Conservation (phyloP, 2,888 invertebrate species). For the Ichneumoninae sp. region DNA sequence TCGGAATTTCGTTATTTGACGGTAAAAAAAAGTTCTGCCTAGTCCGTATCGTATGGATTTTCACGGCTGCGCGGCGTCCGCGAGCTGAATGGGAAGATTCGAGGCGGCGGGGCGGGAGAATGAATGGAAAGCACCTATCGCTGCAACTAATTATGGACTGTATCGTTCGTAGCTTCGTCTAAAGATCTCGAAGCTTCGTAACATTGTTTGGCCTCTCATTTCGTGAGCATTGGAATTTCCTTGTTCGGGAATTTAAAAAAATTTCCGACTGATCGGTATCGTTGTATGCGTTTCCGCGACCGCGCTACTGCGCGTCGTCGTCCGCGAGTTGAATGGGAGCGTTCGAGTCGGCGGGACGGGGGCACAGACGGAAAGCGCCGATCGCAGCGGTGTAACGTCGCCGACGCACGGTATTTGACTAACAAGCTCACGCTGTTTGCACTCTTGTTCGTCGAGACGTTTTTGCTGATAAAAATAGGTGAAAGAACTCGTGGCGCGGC, state of each 20-base stretch:
- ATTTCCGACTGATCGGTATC: constrained; percentile 49
- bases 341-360: neutral
- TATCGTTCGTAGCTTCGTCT: constrained; percentile 70
- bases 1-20: neutral
- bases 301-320: constrained; percentile 26
- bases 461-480: constrained; percentile 65
- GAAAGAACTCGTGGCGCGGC: constrained; percentile 65
- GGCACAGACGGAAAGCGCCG: constrained; percentile 15
- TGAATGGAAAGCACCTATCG: no score
- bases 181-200: constrained; percentile 74
- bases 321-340: constrained; percentile 21
- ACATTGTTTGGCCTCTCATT: constrained; percentile 35
- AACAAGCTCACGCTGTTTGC: constrained; percentile 39
- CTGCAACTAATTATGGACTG: no score
- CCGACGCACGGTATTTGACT: constrained; percentile 34
- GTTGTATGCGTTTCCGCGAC: constrained; percentile 52
- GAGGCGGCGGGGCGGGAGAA: no score
- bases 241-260: neutral
- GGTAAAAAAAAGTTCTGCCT: neutral
- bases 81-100: no score
- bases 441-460: constrained; percentile 38
- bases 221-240: constrained; percentile 36
- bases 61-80: no score
- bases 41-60: no score
- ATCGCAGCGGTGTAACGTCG: constrained; percentile 23